Conservation (phyloP, 2,797 vertebrate genomes). For the Ibycter americanus region DNA sequence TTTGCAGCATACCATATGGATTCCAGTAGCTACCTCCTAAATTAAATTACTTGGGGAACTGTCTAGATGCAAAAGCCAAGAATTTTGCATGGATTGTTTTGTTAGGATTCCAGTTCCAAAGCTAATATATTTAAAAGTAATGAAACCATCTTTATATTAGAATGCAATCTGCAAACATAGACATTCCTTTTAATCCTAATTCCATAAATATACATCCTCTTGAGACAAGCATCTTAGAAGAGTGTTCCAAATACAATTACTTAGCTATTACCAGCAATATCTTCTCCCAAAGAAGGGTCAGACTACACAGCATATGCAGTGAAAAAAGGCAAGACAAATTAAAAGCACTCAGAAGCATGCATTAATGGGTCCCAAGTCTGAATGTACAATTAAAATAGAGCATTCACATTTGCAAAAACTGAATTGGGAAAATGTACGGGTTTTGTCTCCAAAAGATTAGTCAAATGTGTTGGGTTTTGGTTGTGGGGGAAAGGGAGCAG, state of each 20-base stretch:
- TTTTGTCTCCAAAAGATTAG: not conserved
- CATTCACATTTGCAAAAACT: not conserved
- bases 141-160: not conserved
- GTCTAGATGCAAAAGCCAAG: not conserved
- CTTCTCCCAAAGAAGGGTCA: not conserved
- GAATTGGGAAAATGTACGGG: not conserved
- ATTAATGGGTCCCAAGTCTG: not conserved
- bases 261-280: not conserved
- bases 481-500: not conserved
- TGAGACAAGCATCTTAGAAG: not conserved
- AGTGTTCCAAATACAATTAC: not conserved
- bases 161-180: not conserved
- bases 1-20: not conserved
- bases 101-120: not conserved
- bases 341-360: not conserved
- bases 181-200: not conserved
- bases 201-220: not conserved
- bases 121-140: not conserved
- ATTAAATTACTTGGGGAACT: not conserved
- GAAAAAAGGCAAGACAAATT: not conserved
- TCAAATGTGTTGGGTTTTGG: not conserved
- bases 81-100: not conserved
- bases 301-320: not conserved
- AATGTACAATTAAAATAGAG: not conserved
- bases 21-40: not conserved